Percentiles rank a stretch among this genome's conserved stretches.
Evolutionary conservation across 2,888 invertebrate genomes (phyloP).

Genomic region (Isotomurus palustris): DNA sequence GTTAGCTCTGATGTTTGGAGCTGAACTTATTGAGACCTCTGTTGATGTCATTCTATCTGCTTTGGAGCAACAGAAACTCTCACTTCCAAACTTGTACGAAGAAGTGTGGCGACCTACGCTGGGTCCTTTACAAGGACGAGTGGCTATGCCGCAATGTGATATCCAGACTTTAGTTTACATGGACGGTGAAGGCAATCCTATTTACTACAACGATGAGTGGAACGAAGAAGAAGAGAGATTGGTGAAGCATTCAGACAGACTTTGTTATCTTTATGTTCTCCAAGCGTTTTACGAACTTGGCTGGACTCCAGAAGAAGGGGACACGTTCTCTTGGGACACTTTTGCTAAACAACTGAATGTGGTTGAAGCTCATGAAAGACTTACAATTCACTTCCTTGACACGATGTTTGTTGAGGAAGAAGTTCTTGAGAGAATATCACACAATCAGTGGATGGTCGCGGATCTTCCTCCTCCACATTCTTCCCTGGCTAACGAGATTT

Average conservation of each 20-base stretch:
- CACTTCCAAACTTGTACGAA: conserved; percentile 15
- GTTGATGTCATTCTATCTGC: conserved; percentile 2
- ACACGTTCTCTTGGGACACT: not conserved
- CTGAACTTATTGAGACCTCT: conserved; percentile 16
- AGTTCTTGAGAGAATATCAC: not conserved
- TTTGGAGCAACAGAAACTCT: conserved; percentile 15
- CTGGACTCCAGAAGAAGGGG: conserved; percentile 3
- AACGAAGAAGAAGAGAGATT: not conserved
- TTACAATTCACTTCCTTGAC: not conserved
- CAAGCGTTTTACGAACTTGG: conserved; percentile 9
- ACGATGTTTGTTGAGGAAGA: conserved; percentile 1
- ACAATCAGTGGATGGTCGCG: not conserved
- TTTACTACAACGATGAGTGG: not conserved
- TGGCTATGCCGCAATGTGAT: not conserved
- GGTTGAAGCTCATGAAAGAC: not conserved
- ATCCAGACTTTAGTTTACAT: not conserved
- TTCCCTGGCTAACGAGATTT: not conserved
- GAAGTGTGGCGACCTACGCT: conserved; percentile 15
- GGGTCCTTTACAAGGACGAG: not conserved
- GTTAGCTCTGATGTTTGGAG: conserved; percentile 4
- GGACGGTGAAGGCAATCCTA: not conserved
- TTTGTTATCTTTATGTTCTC: not conserved
- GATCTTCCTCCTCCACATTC: not conserved
- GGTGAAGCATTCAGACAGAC: not conserved
- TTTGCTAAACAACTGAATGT: not conserved